Conservation (phyloP, 1,140 invertebrate species). For the Trichonephila clavipes region DNA sequence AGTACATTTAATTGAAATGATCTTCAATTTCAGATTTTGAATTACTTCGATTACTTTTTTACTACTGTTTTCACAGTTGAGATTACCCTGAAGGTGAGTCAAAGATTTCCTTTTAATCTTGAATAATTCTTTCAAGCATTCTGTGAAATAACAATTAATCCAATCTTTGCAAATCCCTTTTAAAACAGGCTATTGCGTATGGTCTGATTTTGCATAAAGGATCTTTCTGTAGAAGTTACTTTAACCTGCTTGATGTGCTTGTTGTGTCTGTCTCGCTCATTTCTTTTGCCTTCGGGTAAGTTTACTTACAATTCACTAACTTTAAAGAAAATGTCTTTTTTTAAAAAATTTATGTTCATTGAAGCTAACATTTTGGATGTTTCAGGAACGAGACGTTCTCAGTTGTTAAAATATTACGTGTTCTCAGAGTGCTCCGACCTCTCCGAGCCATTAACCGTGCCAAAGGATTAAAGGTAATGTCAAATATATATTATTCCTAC, state of each 20-base stretch:
- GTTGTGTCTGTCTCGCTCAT: slow-evolving; percentile 99
- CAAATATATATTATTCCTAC: no score
- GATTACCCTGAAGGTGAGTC: slow-evolving; percentile 92
- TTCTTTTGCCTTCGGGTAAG: slow-evolving; percentile 95
- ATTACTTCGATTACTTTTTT: slow-evolving; percentile 99
- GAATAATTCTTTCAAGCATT: not conserved
- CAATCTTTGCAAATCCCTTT: not conserved
- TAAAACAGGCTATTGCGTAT: slow-evolving; percentile 90
- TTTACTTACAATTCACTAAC: slow-evolving; percentile 28
- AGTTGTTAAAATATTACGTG: slow-evolving; percentile 99
- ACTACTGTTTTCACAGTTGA: slow-evolving; percentile 99
- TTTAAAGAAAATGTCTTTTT: no score
- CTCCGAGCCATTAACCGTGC: slow-evolving; percentile 99
- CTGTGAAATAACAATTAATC: not conserved
- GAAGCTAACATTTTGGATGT: not conserved
- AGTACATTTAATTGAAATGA: not conserved
- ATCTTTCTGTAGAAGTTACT: slow-evolving; percentile 98
- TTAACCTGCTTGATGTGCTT: slow-evolving; percentile 98
- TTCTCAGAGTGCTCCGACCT: slow-evolving; percentile 97
- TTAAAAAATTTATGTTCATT: not conserved
- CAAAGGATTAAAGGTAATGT: slow-evolving; percentile 97
- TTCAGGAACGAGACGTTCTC: slow-evolving; percentile 95
- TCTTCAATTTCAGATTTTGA: slow-evolving; percentile 88
- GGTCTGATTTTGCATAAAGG: slow-evolving; percentile 98
- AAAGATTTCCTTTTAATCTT: not conserved